Base-by-base conservation (phyloP, 2,888 invertebrate species). In the Unio pictorum region DNA sequence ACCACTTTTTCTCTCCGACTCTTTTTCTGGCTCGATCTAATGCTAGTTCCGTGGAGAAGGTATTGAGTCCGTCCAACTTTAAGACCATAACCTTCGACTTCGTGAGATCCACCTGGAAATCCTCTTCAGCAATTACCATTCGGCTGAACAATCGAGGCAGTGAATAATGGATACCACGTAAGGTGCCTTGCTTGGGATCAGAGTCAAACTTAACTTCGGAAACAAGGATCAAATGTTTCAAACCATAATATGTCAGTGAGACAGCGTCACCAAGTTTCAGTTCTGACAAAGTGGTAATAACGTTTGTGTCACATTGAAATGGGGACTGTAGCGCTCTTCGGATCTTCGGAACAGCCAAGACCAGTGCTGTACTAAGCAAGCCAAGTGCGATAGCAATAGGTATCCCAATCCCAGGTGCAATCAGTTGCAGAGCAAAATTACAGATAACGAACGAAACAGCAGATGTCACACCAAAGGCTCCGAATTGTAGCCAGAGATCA, bases 401-500 rank as follows among this genome's bases (percentile, higher is more conserved):
- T 57, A 70, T 59, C 11, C 63, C 70, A 54, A 63, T 28, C 8
- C 57, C 57, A n/a, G 66, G 58, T 23, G 54, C 55, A 55, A 66
- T 5, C 20, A 59, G 20, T 18, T 61, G 59, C 7, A 60, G 17
- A 3, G 66, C 70, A 55, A 66, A 70, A 54, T 66, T 20, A 26
- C 59, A 4, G 18, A 70, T 30, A 1, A 67, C 23, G 60, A 66
- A 70, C 23, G 66, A 60, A 60, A 64, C 17, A 20, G 20, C 55
- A n/a, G 70, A 70, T 55, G 66, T 67, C 7, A 55, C 63, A 11
- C 64, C 67, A 67, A 71, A 71, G 1, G 55, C 61, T 23, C 60
- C 61, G 61, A 71, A 71, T 23, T 34, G 23, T 20, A 67, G 4
- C 70, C 70, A 71, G 11, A 71, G 57, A 55, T 71, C 67, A 17